These are phyloP conservation scores for Homarus americanus DNA, from an alignment of 1,140 invertebrate genomes.

Conservation along the genomic window DNA sequence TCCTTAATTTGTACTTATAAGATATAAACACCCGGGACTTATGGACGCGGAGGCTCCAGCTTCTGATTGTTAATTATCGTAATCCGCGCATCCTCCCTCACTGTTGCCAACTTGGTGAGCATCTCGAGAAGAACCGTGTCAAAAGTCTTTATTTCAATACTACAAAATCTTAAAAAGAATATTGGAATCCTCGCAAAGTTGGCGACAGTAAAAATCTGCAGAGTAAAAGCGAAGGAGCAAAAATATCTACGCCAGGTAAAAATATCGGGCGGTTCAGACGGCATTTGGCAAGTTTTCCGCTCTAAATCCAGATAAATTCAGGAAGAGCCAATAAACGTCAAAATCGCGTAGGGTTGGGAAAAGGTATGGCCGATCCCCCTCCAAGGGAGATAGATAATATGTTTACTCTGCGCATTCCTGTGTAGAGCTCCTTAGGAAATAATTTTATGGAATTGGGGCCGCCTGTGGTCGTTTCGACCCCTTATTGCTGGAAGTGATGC, in stretches of 20 bases:
- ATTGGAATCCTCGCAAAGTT: background rate
- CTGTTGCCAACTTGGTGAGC: too few relatives aligned
- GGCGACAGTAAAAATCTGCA: background rate
- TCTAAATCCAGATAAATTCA: background rate
- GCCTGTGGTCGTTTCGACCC: background rate
- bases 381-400: background rate
- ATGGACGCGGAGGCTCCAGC: background rate
- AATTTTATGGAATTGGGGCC: conserved; percentile 3
- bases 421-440: background rate
- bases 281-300: background rate
- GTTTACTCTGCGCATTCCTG: background rate
- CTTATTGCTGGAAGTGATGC: background rate
- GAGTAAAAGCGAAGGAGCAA: background rate
- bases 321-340: background rate
- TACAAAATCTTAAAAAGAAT: background rate
- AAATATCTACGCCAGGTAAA: background rate
- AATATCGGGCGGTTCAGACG: background rate
- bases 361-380: background rate
- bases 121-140: too few relatives aligned
- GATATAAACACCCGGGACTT: background rate
- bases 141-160: too few relatives aligned
- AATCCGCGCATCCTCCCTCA: background rate
- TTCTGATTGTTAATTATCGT: background rate
- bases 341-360: conserved; percentile 3
- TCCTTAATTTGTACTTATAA: background rate